Conservation (phyloP, 2,113 vertebrate genomes). For the Nannospalax galili region DNA sequence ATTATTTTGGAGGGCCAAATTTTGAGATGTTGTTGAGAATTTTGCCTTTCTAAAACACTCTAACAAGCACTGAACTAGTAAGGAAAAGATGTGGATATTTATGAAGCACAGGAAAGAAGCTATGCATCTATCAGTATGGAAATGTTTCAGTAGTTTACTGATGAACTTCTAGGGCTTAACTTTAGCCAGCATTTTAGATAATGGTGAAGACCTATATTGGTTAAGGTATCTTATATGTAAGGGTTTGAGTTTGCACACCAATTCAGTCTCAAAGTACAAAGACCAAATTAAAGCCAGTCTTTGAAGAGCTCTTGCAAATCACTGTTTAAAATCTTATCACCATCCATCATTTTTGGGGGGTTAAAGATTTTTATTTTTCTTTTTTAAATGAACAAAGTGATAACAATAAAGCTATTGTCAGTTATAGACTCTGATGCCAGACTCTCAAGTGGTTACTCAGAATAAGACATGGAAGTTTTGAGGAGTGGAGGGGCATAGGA, state of each 20-base stretch:
- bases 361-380: background rate
- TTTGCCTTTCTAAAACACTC: slow-evolving; percentile 9
- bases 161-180: background rate
- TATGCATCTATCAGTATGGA: background rate
- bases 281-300: background rate
- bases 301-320: background rate
- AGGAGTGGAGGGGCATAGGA: background rate
- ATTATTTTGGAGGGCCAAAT: background rate
- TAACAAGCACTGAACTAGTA: background rate
- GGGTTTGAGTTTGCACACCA: background rate
- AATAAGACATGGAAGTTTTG: background rate
- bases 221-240: background rate
- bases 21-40: background rate
- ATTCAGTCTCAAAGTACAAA: background rate
- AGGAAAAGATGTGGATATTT: background rate
- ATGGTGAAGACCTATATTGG: background rate
- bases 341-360: background rate
- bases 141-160: background rate
- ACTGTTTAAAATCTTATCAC: background rate
- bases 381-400: background rate
- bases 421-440: background rate
- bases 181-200: background rate
- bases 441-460: background rate
- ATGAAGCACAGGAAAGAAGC: background rate
- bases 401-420: background rate